Conservation (phyloP, 1,140 invertebrate genomes). For the Trichonephila clavipes region DNA sequence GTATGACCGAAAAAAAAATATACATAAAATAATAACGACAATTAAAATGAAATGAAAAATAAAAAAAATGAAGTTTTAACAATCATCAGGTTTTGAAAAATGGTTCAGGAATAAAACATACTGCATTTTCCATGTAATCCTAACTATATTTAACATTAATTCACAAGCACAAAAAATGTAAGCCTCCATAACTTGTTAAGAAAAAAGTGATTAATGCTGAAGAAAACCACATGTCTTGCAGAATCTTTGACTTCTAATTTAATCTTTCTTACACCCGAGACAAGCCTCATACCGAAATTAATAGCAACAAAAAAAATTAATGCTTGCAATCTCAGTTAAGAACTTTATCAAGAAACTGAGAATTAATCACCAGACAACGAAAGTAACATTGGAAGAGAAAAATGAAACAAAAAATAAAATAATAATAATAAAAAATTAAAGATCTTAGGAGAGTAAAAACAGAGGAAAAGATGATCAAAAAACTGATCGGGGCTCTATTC, state of each 20-base stretch:
- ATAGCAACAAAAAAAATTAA: conserved; percentile 20
- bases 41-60: no score
- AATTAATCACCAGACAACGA: conserved; percentile 30
- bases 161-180: no score
- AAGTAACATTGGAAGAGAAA: conserved; percentile 16
- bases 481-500: conserved; percentile 35
- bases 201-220: conserved; percentile 27
- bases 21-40: no score
- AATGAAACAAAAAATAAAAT: not conserved
- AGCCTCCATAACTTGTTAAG: not conserved
- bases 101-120: no score
- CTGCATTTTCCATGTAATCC: no score
- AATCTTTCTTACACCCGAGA: conserved; percentile 18
- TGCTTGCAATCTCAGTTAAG: conserved; percentile 37
- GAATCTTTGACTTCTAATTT: not conserved
- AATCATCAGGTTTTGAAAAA: no score
- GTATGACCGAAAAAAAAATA: no score
- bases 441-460: conserved; percentile 26
- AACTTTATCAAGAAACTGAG: conserved; percentile 50
- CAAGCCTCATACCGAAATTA: not conserved
- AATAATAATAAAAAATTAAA: not conserved
- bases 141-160: no score
- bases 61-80: no score
- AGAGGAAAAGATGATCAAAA: conserved; percentile 28
- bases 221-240: conserved; percentile 9